Conservation (phyloP, 2,113 vertebrate genomes). For the Nycticryphes semicollaris region DNA sequence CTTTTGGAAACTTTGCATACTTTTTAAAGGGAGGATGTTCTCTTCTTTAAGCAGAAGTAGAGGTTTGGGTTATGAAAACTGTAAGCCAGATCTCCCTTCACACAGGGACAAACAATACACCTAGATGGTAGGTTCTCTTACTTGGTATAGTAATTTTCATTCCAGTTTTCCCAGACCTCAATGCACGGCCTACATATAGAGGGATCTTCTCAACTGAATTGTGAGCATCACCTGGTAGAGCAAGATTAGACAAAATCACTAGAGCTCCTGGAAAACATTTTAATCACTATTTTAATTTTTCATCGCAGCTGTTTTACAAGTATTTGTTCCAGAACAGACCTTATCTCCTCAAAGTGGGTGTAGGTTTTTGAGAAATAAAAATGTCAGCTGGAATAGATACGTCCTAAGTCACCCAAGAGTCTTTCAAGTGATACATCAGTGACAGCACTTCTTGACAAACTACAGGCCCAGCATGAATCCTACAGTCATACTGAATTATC, state of each 20-base stretch:
- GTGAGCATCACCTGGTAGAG: constrained; percentile 7
- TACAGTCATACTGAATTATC: not conserved
- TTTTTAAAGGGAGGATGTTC: not conserved
- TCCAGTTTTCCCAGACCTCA: constrained; percentile 63
- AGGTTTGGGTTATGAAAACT: not conserved
- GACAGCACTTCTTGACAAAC: not conserved
- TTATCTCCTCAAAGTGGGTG: not conserved
- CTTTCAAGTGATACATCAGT: not conserved
- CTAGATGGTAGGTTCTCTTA: constrained; percentile 62
- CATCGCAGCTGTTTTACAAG: not conserved
- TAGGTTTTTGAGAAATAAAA: not conserved
- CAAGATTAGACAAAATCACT: not conserved
- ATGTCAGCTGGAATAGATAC: not conserved
- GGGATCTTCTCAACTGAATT: constrained; percentile 73
- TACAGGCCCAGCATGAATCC: not conserved
- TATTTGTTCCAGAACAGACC: no score
- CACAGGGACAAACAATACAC: not conserved
- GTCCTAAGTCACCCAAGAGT: not conserved
- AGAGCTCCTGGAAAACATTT: no score
- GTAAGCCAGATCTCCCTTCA: not conserved
- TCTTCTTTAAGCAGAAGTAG: not conserved
- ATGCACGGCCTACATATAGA: constrained; percentile 14
- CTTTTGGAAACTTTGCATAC: not conserved
- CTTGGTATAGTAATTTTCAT: constrained; percentile 83
- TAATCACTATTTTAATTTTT: no score